Evolutionary conservation across 2,797 vertebrate genomes (phyloP).

Genomic region (Galago senegalensis): DNA sequence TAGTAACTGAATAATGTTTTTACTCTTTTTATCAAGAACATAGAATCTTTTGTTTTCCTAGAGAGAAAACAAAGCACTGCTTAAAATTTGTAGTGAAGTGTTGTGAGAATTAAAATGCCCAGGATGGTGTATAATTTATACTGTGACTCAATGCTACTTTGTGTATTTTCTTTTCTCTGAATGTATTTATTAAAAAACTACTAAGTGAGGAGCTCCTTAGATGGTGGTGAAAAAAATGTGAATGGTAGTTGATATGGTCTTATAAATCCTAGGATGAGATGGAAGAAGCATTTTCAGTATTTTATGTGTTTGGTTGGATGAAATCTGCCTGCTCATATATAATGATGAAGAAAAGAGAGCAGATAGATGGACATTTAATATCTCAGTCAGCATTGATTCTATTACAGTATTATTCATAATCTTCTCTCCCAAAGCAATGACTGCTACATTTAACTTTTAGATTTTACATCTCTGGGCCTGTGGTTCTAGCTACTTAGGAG

Average conservation of each 20-base stretch:
- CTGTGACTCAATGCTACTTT: constrained; percentile 50
- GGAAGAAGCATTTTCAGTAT: constrained; percentile 58
- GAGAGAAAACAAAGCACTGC: constrained; percentile 22
- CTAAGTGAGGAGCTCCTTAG: constrained; percentile 46
- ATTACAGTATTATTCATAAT: neutral
- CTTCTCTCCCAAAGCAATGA: neutral
- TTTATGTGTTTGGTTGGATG: constrained; percentile 44
- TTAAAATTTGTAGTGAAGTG: neutral
- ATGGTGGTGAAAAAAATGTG: neutral
- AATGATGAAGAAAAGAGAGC: constrained; percentile 2
- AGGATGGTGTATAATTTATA: neutral
- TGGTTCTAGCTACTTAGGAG: neutral
- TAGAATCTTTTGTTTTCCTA: constrained; percentile 34
- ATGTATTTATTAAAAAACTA: neutral
- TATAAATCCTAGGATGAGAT: constrained; percentile 23
- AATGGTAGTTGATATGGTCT: constrained; percentile 23
- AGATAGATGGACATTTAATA: constrained; percentile 46
- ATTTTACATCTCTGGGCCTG: neutral
- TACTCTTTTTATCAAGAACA: neutral
- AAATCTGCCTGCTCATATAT: constrained; percentile 32
- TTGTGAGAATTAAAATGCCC: constrained; percentile 1
- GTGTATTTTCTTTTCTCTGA: constrained; percentile 35
- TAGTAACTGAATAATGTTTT: constrained; percentile 50
- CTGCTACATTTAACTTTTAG: neutral
- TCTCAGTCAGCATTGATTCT: constrained; percentile 45